Conservation (phyloP, 2,888 invertebrate genomes). For the Ctenicera cuprea region DNA sequence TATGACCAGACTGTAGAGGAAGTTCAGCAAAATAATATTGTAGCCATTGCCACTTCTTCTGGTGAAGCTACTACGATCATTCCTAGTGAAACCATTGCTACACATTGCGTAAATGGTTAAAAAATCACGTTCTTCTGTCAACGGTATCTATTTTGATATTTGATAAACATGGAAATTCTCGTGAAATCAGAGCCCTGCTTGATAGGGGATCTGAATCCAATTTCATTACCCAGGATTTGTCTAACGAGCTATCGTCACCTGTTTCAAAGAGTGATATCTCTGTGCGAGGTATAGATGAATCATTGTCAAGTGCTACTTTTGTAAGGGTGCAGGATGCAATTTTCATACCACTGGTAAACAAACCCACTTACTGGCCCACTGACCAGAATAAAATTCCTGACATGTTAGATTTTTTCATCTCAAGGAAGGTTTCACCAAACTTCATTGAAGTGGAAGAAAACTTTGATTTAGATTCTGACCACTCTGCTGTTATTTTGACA, state of each 20-base stretch:
- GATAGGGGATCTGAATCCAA: slow-evolving; percentile 49
- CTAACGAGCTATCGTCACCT: neutral
- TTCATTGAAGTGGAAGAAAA: no score
- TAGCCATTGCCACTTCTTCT: neutral
- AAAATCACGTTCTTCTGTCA: slow-evolving; percentile 3
- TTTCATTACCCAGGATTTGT: slow-evolving; percentile 41
- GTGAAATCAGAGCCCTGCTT: slow-evolving; percentile 27
- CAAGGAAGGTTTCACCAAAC: no score
- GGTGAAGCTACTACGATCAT: neutral
- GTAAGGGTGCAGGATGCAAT: no score
- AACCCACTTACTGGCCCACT: no score
- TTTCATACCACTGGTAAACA: no score
- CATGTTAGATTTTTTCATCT: no score
- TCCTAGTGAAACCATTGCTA: neutral
- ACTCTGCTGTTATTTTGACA: no score
- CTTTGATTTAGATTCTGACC: no score
- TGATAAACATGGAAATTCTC: neutral
- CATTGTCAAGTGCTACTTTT: slow-evolving; percentile 11
- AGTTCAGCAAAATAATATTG: neutral
- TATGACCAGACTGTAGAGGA: neutral
- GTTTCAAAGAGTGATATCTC: slow-evolving; percentile 13
- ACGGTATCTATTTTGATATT: neutral
- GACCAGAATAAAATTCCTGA: no score
- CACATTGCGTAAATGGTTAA: slow-evolving; percentile 4
- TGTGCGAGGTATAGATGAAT: slow-evolving; percentile 39